Conservation (phyloP, 2,113 vertebrate genomes). For the Grantiella picta region DNA sequence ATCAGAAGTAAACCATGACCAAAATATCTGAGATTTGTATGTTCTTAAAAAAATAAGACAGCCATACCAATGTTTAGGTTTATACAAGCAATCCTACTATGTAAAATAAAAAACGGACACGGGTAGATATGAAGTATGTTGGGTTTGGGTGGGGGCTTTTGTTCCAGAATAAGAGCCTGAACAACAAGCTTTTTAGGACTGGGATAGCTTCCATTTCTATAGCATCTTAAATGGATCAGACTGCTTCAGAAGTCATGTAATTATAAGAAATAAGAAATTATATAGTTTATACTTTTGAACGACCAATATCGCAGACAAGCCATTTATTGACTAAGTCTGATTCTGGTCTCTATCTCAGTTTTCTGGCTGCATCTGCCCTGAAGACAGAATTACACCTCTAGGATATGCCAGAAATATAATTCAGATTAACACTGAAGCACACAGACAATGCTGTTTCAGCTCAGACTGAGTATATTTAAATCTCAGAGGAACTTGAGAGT, state of each 20-base stretch:
- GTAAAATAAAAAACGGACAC: neutral
- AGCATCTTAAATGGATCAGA: neutral
- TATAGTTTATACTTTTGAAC: neutral
- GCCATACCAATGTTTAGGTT: neutral
- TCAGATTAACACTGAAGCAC: neutral
- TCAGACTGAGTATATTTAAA: neutral
- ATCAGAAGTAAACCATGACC: neutral
- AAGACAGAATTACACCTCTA: neutral
- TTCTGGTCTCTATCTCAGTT: neutral
- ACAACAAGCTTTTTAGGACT: neutral
- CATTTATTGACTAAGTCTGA: neutral
- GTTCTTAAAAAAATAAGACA: constrained; percentile 10
- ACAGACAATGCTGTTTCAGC: neutral
- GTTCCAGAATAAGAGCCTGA: neutral
- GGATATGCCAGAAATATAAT: neutral
- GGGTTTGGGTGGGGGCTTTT: neutral
- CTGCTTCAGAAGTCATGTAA: neutral
- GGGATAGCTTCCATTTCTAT: neutral
- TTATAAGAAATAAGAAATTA: neutral
- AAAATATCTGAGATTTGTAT: neutral
- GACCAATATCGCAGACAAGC: neutral
- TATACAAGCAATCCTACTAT: neutral
- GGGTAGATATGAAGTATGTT: neutral
- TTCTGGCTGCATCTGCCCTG: neutral
- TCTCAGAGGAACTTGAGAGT: neutral